Evolutionary conservation across 1,140 invertebrate species (phyloP), one percentile per base, ranked within the genome.

Genomic region (Ooceraea biroi): DNA sequence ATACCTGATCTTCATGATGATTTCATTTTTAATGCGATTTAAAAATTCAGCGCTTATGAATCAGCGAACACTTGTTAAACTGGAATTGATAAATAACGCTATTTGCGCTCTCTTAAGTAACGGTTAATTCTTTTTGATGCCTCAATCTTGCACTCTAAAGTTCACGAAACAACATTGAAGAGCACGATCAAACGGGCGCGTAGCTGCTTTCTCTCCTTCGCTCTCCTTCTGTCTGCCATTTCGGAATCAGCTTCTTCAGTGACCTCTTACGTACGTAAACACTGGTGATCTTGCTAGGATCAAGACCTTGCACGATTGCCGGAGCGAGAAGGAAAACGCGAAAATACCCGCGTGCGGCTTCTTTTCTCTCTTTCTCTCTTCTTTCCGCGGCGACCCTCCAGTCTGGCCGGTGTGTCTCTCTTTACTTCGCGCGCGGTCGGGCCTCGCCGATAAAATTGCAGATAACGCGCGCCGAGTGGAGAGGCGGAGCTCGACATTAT

Each of bases 361-460:
- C n/a, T n/a, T 19, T 19, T 19, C 52, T 55, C n/a, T 36, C 36
- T 36, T 7, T 36, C 7, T 36, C 58, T 65, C 22, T 50, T 48
- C 1, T 27, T 25, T 76, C 58, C 11, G 17, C 52, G 52, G 0
- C 44, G 73, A 25, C 14, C 41, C 41, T 46, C 44, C 36, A 14
- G n/a, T 66, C 73, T 50, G 73, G 44, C 3, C 73, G 58, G n/a
- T 27, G 41, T 65, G 73, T 77, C 44, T 76, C 58, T 78, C 48
- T 77, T 46, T 22, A 30, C 57, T 61, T 66, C 25, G 46, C 50
- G 50, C 74, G 41, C 44, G 57, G 27, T 19, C 61, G 46, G 48
- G 30, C 58, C 60, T 58, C 66, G 58, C 48, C 58, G 85, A 88
- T 87, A 80, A 88, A 86, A 73, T 78, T 80, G 57, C 66, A 80